phyloP scores from a whole-genome alignment of 2,888 invertebrate species.

The Lithodes maja region DNA sequence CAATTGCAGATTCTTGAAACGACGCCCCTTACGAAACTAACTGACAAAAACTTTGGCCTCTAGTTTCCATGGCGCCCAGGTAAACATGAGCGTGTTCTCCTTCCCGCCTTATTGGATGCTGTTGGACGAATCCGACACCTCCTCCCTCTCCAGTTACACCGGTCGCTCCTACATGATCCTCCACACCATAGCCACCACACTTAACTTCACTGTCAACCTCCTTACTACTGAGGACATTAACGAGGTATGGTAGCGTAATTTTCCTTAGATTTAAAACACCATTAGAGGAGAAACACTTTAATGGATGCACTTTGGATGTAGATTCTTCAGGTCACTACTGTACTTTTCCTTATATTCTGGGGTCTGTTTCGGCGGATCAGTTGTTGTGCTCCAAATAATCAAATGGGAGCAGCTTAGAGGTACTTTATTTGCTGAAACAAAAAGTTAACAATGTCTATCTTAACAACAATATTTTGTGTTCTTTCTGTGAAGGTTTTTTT shows the following conservation, averaged over 20 bases:
- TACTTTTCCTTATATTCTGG: too few species aligned
- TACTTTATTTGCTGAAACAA: too few species aligned
- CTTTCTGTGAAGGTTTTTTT: too few species aligned
- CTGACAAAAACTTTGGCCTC: background rate
- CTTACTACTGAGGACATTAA: background rate
- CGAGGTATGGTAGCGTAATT: background rate
- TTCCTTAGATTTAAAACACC: too few species aligned
- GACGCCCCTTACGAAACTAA: background rate
- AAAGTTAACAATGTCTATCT: too few species aligned
- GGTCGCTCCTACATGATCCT: conserved; percentile 23
- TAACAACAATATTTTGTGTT: too few species aligned
- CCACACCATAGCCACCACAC: background rate
- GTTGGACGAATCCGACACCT: background rate
- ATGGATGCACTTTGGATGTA: too few species aligned
- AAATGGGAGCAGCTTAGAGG: too few species aligned
- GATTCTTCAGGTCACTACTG: too few species aligned
- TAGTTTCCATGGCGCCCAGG: background rate
- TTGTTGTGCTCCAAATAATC: too few species aligned
- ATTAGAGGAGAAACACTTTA: too few species aligned
- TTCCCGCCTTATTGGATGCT: conserved; percentile 14
- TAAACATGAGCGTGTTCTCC: background rate
- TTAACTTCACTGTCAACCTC: conserved; percentile 18
- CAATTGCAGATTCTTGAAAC: background rate
- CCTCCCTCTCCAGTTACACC: background rate
- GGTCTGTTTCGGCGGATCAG: too few species aligned